Percentiles rank a stretch among this genome's conserved stretches.
These are phyloP conservation scores for Bucorvus abyssinicus DNA, from an alignment of 2,797 vertebrate genomes.

Conservation along the genomic window DNA sequence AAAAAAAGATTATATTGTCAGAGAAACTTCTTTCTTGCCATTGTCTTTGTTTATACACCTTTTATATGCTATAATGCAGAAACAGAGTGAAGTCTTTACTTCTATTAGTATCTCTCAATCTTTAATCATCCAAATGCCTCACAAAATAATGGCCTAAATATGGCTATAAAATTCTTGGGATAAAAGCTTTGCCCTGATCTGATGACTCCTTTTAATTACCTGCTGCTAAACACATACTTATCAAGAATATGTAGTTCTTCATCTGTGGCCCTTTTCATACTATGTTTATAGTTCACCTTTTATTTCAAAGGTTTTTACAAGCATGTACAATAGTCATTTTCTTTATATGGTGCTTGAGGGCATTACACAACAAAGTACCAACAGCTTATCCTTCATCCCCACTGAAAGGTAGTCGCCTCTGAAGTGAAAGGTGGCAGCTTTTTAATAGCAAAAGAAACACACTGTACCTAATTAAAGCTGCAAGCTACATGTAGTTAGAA, in stretches of 20 bases:
- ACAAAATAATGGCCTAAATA: constrained; percentile 13
- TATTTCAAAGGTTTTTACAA: constrained; percentile 45
- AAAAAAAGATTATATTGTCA: neutral
- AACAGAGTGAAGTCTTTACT: neutral
- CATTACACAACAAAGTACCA: constrained; percentile 25
- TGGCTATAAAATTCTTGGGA: neutral
- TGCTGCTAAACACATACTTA: constrained; percentile 39
- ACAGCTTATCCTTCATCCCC: constrained; percentile 14
- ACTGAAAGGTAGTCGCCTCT: constrained; percentile 6
- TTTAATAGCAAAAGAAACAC: constrained; percentile 24
- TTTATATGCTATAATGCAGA: neutral
- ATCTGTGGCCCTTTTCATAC: constrained; percentile 9
- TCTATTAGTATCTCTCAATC: neutral
- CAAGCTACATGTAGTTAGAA: neutral
- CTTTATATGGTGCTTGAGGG: constrained; percentile 9
- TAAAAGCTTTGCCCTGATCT: constrained; percentile 27
- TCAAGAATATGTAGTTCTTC: constrained; percentile 24
- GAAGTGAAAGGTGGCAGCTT: constrained; percentile 12
- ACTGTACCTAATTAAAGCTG: constrained; percentile 12
- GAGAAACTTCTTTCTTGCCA: neutral
- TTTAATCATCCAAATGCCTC: constrained; percentile 17
- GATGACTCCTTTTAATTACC: constrained; percentile 34
- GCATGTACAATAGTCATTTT: constrained; percentile 17
- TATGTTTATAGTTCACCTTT: constrained; percentile 33
- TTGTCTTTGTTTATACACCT: neutral